A percentile compares a stretch with the other conserved stretches of the same genome.
Conservation (phyloP, 2,113 vertebrate species). For the Pseudonaja textilis region DNA sequence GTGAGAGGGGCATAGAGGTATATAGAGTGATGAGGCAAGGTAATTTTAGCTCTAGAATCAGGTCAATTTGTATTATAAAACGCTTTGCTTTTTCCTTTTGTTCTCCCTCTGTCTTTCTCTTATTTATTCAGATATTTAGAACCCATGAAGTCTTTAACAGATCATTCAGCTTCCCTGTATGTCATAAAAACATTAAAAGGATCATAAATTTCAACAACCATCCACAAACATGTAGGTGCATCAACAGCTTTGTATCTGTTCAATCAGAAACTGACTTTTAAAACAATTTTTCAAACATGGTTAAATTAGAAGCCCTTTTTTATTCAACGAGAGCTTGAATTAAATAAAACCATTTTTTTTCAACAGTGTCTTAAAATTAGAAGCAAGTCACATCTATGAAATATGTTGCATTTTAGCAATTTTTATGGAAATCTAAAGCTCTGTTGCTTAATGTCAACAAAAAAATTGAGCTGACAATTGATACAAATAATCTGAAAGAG, state of each 20-base stretch:
- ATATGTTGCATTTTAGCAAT: slow-evolving; percentile 12
- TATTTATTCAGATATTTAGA: not conserved
- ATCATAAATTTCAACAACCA: not conserved
- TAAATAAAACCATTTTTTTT: not conserved
- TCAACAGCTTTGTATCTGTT: not conserved
- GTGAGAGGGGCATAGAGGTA: not conserved
- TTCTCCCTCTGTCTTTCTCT: not conserved
- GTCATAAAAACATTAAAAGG: not conserved
- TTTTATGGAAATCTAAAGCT: slow-evolving; percentile 16
- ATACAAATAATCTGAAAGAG: not conserved
- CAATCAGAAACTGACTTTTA: not conserved
- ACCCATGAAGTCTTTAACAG: not conserved
- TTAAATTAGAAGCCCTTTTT: slow-evolving; percentile 3
- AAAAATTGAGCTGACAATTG: not conserved
- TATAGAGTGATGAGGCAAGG: not conserved
- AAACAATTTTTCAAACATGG: slow-evolving; percentile 4
- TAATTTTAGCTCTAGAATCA: not conserved
- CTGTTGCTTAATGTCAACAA: not conserved
- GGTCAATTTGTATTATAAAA: not conserved
- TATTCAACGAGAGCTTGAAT: not conserved
- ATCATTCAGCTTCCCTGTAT: not conserved
- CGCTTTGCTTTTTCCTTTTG: not conserved
- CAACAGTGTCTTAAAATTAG: slow-evolving; percentile 2
- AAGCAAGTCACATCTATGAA: not conserved
- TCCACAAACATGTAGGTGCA: not conserved